phyloP scores from a whole-genome alignment of 1,140 invertebrate genomes.

The Drosophila ohnishii region DNA sequence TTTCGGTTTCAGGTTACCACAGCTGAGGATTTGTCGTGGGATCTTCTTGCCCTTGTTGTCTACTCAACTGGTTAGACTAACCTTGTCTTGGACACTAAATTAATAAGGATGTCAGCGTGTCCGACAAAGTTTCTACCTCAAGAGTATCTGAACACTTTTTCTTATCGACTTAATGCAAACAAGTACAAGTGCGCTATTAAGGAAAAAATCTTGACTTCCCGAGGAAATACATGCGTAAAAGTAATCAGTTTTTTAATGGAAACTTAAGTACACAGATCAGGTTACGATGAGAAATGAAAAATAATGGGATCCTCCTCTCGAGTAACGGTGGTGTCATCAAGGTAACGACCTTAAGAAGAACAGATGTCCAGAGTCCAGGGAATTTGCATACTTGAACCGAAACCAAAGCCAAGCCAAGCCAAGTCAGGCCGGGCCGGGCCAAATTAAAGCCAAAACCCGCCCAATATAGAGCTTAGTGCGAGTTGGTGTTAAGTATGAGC shows the following conservation, averaged over 20 bases:
- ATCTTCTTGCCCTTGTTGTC: conserved; percentile 7
- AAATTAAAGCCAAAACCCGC: conserved; percentile 17
- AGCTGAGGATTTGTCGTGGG: conserved; percentile 5
- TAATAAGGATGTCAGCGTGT: conserved; percentile 13
- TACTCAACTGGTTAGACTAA: neutral
- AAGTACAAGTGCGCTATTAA: conserved; percentile 16
- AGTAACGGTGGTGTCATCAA: conserved; percentile 40
- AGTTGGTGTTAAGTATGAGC: conserved; percentile 37
- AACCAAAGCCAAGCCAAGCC: conserved; percentile 1
- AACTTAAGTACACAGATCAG: conserved; percentile 45
- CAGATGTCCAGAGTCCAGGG: conserved; percentile 27
- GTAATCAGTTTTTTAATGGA: conserved; percentile 45
- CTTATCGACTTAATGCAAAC: conserved; percentile 4
- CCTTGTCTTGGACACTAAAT: conserved; percentile 11
- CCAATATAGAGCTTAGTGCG: conserved; percentile 33
- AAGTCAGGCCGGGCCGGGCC: neutral
- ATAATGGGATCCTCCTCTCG: conserved; percentile 32
- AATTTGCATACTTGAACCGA: conserved; percentile 44
- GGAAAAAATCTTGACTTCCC: conserved; percentile 33
- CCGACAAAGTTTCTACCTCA: neutral
- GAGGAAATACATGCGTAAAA: conserved; percentile 32
- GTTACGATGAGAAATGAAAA: conserved; percentile 36
- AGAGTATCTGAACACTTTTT: conserved; percentile 12
- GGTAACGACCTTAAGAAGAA: conserved; percentile 46
- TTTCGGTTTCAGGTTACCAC: conserved; percentile 9